These are phyloP conservation scores for Pachydiplax longipennis DNA, from an alignment of 2,888 invertebrate genomes.

Conservation along the genomic window DNA sequence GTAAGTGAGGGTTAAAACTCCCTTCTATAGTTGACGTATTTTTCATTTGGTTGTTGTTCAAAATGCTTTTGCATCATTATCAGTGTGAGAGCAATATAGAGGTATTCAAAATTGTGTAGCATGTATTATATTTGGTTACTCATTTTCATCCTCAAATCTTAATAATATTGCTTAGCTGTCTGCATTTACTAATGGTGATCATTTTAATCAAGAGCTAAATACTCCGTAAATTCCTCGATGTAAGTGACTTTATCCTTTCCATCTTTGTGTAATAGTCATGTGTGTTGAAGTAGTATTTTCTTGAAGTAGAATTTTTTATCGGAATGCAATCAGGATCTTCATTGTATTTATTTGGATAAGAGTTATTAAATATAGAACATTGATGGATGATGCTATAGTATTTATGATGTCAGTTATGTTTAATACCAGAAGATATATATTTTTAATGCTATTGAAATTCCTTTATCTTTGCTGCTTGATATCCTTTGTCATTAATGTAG, in stretches of 20 bases:
- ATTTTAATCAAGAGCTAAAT: not conserved
- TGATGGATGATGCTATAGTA: no score
- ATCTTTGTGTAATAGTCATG: not conserved
- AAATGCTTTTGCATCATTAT: not conserved
- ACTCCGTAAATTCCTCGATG: not conserved
- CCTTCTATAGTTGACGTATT: not conserved
- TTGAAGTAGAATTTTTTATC: no score
- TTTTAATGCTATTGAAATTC: no score
- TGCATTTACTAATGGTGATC: not conserved
- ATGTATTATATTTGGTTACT: not conserved
- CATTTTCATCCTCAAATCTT: not conserved
- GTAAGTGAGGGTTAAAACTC: constrained; percentile 15
- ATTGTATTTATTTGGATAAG: no score
- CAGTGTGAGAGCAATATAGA: not conserved
- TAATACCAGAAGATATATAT: no score
- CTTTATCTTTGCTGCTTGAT: no score
- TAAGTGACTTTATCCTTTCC: not conserved
- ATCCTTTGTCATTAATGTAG: no score
- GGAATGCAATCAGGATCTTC: no score
- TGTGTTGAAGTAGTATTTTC: no score
- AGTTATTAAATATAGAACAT: no score
- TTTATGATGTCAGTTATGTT: no score
- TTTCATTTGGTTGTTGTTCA: not conserved
- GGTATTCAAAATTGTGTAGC: not conserved
- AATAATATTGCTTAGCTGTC: not conserved